Evolutionary conservation across 2,888 invertebrate species (phyloP).

Genomic region (Celastrina argiolus): DNA sequence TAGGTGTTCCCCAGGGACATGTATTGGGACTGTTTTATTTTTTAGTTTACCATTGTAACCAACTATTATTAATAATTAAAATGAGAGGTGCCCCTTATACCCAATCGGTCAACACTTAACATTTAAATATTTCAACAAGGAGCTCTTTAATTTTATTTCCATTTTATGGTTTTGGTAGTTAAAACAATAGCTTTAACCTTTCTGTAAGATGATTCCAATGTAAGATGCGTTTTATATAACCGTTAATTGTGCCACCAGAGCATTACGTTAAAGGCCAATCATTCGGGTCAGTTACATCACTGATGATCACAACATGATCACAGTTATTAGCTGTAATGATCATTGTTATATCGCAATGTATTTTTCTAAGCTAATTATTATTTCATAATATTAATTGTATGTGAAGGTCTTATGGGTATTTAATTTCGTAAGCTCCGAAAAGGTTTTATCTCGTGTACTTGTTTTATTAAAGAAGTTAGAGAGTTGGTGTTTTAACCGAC

Average conservation of each 20-base stretch:
- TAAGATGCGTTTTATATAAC: constrained; percentile 1
- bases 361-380: not conserved
- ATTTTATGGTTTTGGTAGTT: not conserved
- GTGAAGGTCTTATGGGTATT: not conserved
- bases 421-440: not conserved
- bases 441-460: not conserved
- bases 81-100: no score
- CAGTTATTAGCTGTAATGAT: constrained; percentile 8
- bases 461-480: no score
- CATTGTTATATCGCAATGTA: constrained; percentile 6
- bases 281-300: constrained; percentile 17
- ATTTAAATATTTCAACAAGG: not conserved
- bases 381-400: constrained; percentile 8
- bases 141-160: not conserved
- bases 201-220: not conserved
- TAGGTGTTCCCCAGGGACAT: not conserved
- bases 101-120: no score
- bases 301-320: constrained; percentile 18
- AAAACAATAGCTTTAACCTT: not conserved
- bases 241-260: constrained; percentile 1
- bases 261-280: constrained; percentile 18
- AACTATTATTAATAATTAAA: not conserved
- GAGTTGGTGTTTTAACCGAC: no score
- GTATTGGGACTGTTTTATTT: not conserved
- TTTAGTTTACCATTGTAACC: not conserved